Conservation (phyloP, 2,888 invertebrate genomes). For the Zaprionus lineosus region DNA sequence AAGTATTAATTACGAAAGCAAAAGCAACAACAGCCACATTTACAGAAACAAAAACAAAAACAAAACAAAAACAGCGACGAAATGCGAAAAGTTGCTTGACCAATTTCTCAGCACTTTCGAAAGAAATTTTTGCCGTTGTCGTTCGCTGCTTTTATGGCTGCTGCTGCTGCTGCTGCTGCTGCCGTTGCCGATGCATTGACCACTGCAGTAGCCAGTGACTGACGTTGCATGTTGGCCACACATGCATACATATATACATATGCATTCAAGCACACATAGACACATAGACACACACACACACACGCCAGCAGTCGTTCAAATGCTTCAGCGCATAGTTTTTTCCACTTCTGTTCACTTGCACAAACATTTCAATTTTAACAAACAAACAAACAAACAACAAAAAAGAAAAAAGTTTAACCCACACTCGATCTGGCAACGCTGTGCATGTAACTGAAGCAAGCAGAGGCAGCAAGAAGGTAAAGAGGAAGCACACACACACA, state of each 20-base stretch:
- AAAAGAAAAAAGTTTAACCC: background rate
- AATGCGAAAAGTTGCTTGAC: slow-evolving; percentile 50
- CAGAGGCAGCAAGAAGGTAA: background rate
- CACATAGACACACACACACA: slow-evolving; percentile 2
- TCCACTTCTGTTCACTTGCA: slow-evolving; percentile 53
- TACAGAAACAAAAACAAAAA: slow-evolving; percentile 7
- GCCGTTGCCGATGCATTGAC: slow-evolving; percentile 19
- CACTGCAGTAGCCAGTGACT: slow-evolving; percentile 46
- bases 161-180: slow-evolving; percentile 1
- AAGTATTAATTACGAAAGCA: slow-evolving; percentile 51
- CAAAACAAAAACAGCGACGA: no score
- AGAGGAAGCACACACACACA: background rate
- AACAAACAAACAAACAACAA: background rate
- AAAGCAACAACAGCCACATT: slow-evolving; percentile 6
- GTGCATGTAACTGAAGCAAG: slow-evolving; percentile 20
- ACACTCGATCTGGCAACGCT: slow-evolving; percentile 47
- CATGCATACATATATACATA: slow-evolving; percentile 19
- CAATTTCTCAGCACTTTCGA: slow-evolving; percentile 65
- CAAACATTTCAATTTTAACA: slow-evolving; percentile 34
- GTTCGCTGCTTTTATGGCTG: slow-evolving; percentile 36
- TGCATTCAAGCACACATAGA: slow-evolving; percentile 5
- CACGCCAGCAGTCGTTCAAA: slow-evolving; percentile 6
- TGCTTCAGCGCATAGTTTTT: slow-evolving; percentile 38
- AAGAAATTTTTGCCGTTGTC: slow-evolving; percentile 57
- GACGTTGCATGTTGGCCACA: slow-evolving; percentile 57